These are phyloP conservation scores for Aphelocoma californica DNA, from an alignment of 2,797 vertebrate species.

Conservation along the genomic window DNA sequence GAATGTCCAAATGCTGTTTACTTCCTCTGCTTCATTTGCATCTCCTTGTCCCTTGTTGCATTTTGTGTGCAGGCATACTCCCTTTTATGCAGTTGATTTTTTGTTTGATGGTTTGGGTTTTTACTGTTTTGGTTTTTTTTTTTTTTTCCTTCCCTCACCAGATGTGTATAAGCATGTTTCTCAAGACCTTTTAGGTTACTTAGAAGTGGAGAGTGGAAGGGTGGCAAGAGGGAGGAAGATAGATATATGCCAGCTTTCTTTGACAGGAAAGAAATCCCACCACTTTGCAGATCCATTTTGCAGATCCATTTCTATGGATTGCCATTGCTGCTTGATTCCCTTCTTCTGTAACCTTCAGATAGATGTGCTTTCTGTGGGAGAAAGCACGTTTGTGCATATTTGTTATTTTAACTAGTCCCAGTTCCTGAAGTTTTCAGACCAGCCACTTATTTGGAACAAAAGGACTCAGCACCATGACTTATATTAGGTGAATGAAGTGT, in stretches of 20 bases:
- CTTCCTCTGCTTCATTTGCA: neutral
- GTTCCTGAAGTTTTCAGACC: neutral
- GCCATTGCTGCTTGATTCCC: neutral
- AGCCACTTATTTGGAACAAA: neutral
- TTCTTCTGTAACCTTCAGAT: neutral
- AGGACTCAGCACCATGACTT: neutral
- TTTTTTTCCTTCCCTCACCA: neutral
- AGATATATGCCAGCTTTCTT: neutral
- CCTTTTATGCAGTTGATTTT: conserved; percentile 33
- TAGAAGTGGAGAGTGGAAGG: neutral
- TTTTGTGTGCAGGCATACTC: neutral
- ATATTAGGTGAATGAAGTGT: neutral
- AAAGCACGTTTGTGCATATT: neutral
- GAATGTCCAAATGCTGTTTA: neutral
- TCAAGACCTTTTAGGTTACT: neutral
- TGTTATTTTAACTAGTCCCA: neutral
- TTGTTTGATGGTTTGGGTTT: neutral
- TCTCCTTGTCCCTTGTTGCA: neutral
- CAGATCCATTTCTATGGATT: neutral
- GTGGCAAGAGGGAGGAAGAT: neutral
- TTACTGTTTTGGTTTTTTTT: neutral
- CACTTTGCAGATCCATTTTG: neutral
- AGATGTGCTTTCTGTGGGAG: neutral
- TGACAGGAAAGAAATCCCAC: neutral
- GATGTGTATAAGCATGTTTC: neutral